Base-by-base conservation (phyloP, 1,140 invertebrate species). In the Drosophila ohnishii region DNA sequence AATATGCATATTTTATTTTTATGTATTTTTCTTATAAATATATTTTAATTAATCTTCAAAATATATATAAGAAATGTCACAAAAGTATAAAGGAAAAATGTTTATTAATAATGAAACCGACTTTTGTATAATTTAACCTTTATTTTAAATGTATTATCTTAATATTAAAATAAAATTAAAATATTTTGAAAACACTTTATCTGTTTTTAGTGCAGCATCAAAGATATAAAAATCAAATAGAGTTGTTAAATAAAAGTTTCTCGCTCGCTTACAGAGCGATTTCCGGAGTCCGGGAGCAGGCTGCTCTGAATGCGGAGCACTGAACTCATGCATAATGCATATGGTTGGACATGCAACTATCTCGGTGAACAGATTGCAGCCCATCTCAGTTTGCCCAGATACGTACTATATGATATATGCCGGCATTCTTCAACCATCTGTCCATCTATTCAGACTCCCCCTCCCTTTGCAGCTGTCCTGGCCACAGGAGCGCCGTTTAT, bases 301-400 rank as follows among this genome's bases (percentile, higher is more conserved):
- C 47, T 55, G 39, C 48, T 63, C 32, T 8, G 60, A 65, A 19
- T 65, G 55, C 32, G 47, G 75, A 61, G 82, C 81, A 85, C 47
- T 75, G 64, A 70, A 70, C 67, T 87, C 84, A 83, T 86, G 83
- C 75, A 86, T 83, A 83, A 86, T 86, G 75, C 78, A 86, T 55
- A 37, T 62, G 28, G 39, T 48, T 50, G 62, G 60, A 69, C 74
- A 67, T 67, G 75, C 62, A 85, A 58, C 75, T 70, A 87, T 86
- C 77, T 87, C 65, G 51, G 70, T 47, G 80, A 72, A 75, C 61
- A 73, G 79, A 59, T 75, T 80, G 66, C 62, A 61, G 67, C 40
- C 78, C 39, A 35, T 42, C 66, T 50, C 74, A 53, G 82, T 72
- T 75, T 69, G 40, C 25, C 14, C 25, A 73, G 55, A 61, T 59